Evolutionary conservation across 2,797 vertebrate genomes (phyloP).

Genomic region (Pitangus sulphuratus): DNA sequence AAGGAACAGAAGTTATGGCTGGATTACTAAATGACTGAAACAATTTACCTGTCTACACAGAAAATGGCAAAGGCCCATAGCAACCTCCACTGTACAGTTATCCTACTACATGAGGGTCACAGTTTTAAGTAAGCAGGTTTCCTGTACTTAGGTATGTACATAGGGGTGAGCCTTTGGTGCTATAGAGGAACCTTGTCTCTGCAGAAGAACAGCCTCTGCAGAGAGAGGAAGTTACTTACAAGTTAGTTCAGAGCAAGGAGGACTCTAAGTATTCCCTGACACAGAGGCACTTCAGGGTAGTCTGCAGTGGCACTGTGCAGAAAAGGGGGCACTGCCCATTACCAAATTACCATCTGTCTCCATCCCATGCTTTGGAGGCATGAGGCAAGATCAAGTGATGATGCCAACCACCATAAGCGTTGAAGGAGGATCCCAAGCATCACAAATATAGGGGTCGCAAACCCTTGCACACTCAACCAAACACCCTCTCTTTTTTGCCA

Average conservation of each 20-base stretch:
- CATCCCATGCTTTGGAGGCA: neutral
- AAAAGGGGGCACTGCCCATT: neutral
- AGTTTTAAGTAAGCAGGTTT: neutral
- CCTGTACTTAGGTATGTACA: fast-evolving
- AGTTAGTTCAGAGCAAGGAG: neutral
- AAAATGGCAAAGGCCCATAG: neutral
- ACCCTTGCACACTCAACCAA: neutral
- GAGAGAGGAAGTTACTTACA: neutral
- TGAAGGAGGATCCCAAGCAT: neutral
- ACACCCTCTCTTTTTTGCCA: neutral
- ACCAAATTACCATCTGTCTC: neutral
- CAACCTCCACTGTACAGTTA: neutral
- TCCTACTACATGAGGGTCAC: neutral
- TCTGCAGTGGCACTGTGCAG: neutral
- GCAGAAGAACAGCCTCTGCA: neutral
- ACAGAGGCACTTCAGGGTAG: neutral
- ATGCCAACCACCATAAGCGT: neutral
- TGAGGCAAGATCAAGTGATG: neutral
- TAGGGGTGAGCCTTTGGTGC: fast-evolving
- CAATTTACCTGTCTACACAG: neutral
- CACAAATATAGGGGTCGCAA: fast-evolving
- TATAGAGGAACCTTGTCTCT: neutral
- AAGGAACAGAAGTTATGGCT: neutral
- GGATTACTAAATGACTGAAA: neutral
- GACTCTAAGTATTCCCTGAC: neutral